These are phyloP conservation scores for Struthidea cinerea DNA, from an alignment of 2,113 vertebrate genomes.

Conservation along the genomic window DNA sequence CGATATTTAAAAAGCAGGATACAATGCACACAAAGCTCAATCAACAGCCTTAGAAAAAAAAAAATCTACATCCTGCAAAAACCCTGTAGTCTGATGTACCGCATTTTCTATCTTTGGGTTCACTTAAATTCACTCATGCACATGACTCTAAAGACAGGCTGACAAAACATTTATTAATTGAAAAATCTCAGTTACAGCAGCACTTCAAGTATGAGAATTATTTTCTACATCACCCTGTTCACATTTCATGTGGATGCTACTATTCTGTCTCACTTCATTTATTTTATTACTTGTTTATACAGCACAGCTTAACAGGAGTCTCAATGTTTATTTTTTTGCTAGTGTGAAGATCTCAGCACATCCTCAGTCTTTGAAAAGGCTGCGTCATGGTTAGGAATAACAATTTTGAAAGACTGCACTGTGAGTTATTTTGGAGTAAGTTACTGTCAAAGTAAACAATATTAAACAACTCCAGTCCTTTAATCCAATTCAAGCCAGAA, in stretches of 20 bases:
- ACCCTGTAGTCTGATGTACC: neutral
- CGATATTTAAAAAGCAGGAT: neutral
- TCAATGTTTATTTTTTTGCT: neutral
- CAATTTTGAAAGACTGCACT: neutral
- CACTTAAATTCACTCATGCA: neutral
- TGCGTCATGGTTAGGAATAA: neutral
- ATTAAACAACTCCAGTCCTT: neutral
- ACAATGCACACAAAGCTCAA: neutral
- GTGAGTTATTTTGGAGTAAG: neutral
- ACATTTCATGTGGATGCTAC: neutral
- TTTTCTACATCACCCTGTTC: neutral
- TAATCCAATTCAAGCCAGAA: constrained; percentile 3
- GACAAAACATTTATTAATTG: neutral
- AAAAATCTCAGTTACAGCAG: neutral
- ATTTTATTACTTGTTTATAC: constrained; percentile 25
- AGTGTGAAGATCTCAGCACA: neutral
- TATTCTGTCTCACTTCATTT: constrained; percentile 2
- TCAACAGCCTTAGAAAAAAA: neutral
- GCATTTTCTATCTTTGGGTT: neutral
- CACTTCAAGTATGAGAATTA: neutral
- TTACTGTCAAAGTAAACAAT: neutral
- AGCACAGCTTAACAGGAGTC: neutral
- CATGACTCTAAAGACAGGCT: neutral
- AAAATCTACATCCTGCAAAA: neutral
- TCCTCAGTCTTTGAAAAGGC: neutral